phyloP scores from a whole-genome alignment of 2,113 vertebrate genomes.

The Grallaria varia region DNA sequence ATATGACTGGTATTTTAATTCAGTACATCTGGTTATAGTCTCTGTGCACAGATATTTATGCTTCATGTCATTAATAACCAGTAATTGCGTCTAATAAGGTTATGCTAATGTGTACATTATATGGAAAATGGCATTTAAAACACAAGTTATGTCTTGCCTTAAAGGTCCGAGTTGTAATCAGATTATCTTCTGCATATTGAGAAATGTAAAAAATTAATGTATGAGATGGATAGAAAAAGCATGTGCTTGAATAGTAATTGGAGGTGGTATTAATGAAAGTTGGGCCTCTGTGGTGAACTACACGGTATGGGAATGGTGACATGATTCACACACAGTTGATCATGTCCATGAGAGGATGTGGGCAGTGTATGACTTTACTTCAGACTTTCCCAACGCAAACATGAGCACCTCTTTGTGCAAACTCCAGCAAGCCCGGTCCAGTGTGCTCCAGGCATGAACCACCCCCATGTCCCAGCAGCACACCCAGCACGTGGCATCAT shows the following conservation, averaged over 20 bases:
- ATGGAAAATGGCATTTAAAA: neutral
- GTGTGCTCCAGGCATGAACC: neutral
- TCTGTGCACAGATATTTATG: neutral
- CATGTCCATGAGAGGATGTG: neutral
- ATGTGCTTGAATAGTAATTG: neutral
- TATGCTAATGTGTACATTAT: neutral
- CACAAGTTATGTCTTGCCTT: neutral
- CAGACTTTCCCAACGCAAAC: neutral
- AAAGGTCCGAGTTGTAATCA: slow-evolving; percentile 16
- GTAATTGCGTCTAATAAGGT: neutral
- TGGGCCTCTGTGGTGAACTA: neutral
- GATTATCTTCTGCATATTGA: neutral
- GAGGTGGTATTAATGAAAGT: neutral
- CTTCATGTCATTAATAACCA: neutral
- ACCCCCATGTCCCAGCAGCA: neutral
- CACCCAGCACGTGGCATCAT: rapidly evolving
- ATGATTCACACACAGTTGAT: neutral
- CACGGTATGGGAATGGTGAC: neutral
- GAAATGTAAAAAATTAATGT: neutral
- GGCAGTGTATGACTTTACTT: neutral
- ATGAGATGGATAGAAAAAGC: neutral
- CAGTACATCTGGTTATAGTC: neutral
- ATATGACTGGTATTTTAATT: neutral
- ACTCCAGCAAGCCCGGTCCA: neutral
- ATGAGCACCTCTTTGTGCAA: neutral